Evolutionary conservation across 2,888 invertebrate genomes (phyloP).

Genomic region (Tuta absoluta): DNA sequence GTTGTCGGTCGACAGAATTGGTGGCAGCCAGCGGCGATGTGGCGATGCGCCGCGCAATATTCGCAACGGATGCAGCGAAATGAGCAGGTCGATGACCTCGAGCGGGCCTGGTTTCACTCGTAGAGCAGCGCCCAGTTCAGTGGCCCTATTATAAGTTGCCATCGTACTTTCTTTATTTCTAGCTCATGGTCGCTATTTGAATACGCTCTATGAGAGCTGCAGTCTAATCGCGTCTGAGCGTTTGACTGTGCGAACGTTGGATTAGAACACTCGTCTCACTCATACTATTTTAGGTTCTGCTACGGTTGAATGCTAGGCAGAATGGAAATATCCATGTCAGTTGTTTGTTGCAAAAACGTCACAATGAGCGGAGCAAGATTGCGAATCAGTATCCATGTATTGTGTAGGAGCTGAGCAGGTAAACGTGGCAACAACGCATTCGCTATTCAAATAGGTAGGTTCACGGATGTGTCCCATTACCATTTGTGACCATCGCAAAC

Average conservation of each 20-base stretch:
- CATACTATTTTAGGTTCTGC: conserved; percentile 19
- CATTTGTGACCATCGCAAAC: conserved; percentile 24
- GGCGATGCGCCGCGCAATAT: conserved; percentile 71
- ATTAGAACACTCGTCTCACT: background rate
- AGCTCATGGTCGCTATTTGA: conserved; percentile 31
- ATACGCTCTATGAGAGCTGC: conserved; percentile 22
- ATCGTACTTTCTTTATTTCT: conserved; percentile 53
- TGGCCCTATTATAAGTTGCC: conserved; percentile 70
- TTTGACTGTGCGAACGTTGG: conserved; percentile 3
- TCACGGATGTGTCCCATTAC: conserved; percentile 27
- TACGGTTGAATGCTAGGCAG: conserved; percentile 31
- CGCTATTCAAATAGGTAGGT: conserved; percentile 22
- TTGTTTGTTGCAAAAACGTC: conserved; percentile 10
- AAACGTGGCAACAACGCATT: conserved; percentile 53
- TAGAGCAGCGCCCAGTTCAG: conserved; percentile 70
- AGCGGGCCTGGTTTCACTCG: conserved; percentile 77
- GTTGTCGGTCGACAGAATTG: conserved; percentile 67
- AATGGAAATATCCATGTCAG: conserved; percentile 17
- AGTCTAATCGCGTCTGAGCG: conserved; percentile 20
- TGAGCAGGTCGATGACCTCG: conserved; percentile 78
- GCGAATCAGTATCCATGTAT: conserved; percentile 46
- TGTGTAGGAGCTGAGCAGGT: conserved; percentile 47
- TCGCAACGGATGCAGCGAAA: conserved; percentile 82
- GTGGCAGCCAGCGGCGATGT: conserved; percentile 56
- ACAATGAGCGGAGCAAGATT: conserved; percentile 23